Percentiles rank a stretch among this genome's conserved stretches.
Conservation (phyloP, 2,888 invertebrate species). For the Pachliopta kotzebuea region DNA sequence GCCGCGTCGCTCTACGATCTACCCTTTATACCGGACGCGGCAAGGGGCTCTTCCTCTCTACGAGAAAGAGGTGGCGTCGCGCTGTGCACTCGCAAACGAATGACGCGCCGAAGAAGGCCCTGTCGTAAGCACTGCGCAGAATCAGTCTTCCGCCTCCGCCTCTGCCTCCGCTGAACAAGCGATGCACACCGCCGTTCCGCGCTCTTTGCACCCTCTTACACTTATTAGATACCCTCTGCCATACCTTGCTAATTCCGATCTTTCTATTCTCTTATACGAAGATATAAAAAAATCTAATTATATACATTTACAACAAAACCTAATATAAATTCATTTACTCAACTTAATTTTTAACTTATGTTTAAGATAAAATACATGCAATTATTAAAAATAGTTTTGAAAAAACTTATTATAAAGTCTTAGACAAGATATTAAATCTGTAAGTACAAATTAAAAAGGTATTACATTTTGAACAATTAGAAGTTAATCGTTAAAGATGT, state of each 20-base stretch:
- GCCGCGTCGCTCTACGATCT: conserved; percentile 28
- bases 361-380: background rate
- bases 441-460: too few species aligned
- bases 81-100: conserved; percentile 68
- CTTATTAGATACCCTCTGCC: conserved; percentile 49
- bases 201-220: conserved; percentile 54
- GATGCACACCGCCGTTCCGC: conserved; percentile 32
- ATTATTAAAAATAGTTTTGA: background rate
- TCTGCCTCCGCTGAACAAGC: conserved; percentile 33
- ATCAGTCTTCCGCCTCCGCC: conserved; percentile 39
- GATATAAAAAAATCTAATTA: background rate
- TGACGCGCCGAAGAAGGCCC: conserved; percentile 65
- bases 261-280: background rate
- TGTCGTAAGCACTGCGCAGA: conserved; percentile 61
- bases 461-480: too few species aligned
- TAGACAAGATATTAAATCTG: too few species aligned
- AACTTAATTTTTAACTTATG: background rate
- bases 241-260: conserved; percentile 15
- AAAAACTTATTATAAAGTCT: background rate
- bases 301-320: background rate
- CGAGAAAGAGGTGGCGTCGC: conserved; percentile 52
- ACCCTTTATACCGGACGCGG: conserved; percentile 35
- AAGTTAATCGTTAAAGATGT: too few species aligned
- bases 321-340: too few species aligned
- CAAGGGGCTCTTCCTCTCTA: conserved; percentile 26